Base-by-base conservation (phyloP, 1,140 invertebrate genomes). In the Calycopis cecrops region DNA sequence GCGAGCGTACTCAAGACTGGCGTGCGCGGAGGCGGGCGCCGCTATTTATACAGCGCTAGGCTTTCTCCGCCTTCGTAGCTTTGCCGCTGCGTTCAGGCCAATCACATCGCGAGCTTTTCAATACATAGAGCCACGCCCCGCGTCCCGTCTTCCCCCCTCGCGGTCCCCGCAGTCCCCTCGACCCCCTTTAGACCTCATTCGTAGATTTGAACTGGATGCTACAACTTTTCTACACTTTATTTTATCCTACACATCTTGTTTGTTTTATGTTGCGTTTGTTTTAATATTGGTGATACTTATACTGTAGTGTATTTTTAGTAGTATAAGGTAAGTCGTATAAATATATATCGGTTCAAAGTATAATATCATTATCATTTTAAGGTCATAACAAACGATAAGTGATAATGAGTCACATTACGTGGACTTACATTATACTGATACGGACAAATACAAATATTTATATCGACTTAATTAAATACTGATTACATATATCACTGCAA, bases 1-100 rank as follows among this genome's bases (percentile, higher is more conserved):
- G 73, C 74, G 74, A 71, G 67, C 73, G 65, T 60, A 59, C 70
- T 72, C 67, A 53, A 57, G 63, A 84, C 80, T 86, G 76, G 60
- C 73, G 70, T 69, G 67, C 73, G 83, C 74, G 80, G 73, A 73
- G 83, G 79, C 73, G 80, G 75, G 71, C 50, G 65, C 14, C 11
- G 28, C 21, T 52, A 68, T 75, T 76, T 86, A 84, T 82, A 84
- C 61, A 8, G 17, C 48, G 55, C 34, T 28, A 11, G 9, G 10
- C 35, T 44, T 48, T 57, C 72, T 52, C 75, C 78, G 75, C 82
- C 79, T 52, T 51, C 16, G 17, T 58, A 70, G 71, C 72, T 77
- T 69, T 58, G 55, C 57, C 52, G 34, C 34, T 44, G 52, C 34
- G 48, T 11, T 10, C 12, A 28, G 35, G 38, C 81, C 73, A 85